phyloP scores from a whole-genome alignment of 2,113 vertebrate species.

The Colius striatus region DNA sequence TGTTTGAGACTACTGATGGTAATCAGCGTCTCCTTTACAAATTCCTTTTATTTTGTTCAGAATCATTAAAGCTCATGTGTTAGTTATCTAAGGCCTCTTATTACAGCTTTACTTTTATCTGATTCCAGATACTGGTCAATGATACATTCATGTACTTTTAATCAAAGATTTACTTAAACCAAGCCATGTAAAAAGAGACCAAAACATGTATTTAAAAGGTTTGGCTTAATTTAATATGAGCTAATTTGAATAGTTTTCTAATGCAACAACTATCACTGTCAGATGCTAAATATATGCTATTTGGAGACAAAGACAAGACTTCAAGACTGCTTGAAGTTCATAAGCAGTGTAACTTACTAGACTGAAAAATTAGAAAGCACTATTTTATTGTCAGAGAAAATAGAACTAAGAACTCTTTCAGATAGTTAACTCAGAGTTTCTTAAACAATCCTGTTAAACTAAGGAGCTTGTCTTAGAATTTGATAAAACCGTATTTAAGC shows the following conservation, averaged over 20 bases:
- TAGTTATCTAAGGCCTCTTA: conserved; percentile 87
- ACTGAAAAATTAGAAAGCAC: neutral
- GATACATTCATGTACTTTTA: conserved; percentile 85
- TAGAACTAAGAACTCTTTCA: neutral
- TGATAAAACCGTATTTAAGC: neutral
- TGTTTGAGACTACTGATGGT: conserved; percentile 83
- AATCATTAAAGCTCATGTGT: conserved; percentile 87
- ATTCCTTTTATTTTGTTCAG: conserved; percentile 87
- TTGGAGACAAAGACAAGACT: neutral
- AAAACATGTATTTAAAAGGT: conserved; percentile 68
- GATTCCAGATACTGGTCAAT: conserved; percentile 84
- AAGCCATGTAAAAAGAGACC: conserved; percentile 55
- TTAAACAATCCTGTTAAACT: neutral
- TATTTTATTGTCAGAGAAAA: neutral
- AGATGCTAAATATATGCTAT: conserved; percentile 39
- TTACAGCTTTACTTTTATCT: conserved; percentile 90
- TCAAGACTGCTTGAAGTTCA: neutral
- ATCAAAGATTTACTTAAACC: conserved; percentile 73
- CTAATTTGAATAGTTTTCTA: conserved; percentile 60
- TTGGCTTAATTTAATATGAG: conserved; percentile 67
- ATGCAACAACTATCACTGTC: conserved; percentile 18
- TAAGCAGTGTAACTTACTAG: neutral
- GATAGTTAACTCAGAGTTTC: neutral
- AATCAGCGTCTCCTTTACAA: conserved; percentile 89
- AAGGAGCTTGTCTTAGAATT: neutral